A percentile compares a stretch with the other conserved stretches of the same genome.
These are phyloP conservation scores for Rhagoletis zephyria DNA, from an alignment of 1,140 invertebrate species.

Conservation along the genomic window DNA sequence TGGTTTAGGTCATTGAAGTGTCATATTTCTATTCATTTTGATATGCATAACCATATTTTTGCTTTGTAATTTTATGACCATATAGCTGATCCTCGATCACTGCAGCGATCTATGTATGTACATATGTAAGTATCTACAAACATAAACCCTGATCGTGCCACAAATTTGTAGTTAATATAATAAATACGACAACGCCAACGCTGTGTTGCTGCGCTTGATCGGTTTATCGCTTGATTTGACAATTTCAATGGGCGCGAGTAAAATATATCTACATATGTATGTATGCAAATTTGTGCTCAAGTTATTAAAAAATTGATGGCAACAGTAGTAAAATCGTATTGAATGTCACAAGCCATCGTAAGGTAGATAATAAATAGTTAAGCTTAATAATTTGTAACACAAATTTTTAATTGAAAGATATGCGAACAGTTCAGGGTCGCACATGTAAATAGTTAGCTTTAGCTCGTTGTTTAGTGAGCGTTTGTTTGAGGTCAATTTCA, in stretches of 20 bases:
- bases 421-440: too few relatives aligned
- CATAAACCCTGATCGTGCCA: not conserved
- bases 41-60: too few relatives aligned
- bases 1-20: not conserved
- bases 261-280: not conserved
- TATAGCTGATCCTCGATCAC: not conserved
- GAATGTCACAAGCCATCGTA: not conserved
- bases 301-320: not conserved
- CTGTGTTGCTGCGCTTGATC: not conserved
- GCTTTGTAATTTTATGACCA: not conserved
- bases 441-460: too few relatives aligned
- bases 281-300: not conserved
- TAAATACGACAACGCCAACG: not conserved
- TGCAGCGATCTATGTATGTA: not conserved
- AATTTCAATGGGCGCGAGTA: not conserved
- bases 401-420: too few relatives aligned
- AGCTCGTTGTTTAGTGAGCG: too few relatives aligned
- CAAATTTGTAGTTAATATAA: not conserved
- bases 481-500: too few relatives aligned
- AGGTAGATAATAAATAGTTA: too few relatives aligned
- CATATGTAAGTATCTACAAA: not conserved
- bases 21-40: not conserved
- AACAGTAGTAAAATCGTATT: not conserved
- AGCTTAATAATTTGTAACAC: too few relatives aligned
- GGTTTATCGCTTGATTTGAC: slow-evolving; percentile 11